phyloP scores from a whole-genome alignment of 1,140 invertebrate genomes.

The Drosophila ironensis region DNA sequence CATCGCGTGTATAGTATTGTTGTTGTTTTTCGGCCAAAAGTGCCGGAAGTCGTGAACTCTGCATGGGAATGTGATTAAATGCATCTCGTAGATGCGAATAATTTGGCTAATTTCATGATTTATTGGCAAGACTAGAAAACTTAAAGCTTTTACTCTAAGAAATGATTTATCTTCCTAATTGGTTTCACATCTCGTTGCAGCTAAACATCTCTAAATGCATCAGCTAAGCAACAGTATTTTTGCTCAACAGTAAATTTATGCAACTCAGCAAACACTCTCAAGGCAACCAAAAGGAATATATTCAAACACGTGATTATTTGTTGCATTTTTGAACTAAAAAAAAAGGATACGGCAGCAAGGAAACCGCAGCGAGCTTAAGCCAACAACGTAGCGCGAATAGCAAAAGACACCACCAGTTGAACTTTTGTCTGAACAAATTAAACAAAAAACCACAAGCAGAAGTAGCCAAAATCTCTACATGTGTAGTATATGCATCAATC shows the following conservation, averaged over 20 bases:
- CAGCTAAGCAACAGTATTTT: slow-evolving; percentile 75
- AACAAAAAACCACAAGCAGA: slow-evolving; percentile 17
- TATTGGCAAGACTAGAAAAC: slow-evolving; percentile 35
- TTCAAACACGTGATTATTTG: slow-evolving; percentile 57
- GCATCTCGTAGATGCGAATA: slow-evolving; percentile 51
- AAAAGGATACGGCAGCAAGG: slow-evolving; percentile 15
- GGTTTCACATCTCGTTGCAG: slow-evolving; percentile 55
- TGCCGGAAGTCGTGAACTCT: slow-evolving; percentile 63
- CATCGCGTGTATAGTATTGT: no score
- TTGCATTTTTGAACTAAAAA: slow-evolving; percentile 59
- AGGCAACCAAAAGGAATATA: slow-evolving; percentile 30
- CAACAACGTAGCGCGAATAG: slow-evolving; percentile 74
- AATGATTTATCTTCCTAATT: slow-evolving; percentile 25
- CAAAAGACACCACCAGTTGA: slow-evolving; percentile 79
- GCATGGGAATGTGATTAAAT: slow-evolving; percentile 67
- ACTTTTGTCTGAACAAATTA: slow-evolving; percentile 58
- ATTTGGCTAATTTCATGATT: slow-evolving; percentile 66
- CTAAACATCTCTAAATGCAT: slow-evolving; percentile 23
- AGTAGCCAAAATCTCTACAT: slow-evolving; percentile 68
- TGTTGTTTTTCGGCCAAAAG: slow-evolving; percentile 32
- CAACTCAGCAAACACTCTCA: slow-evolving; percentile 34
- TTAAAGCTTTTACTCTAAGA: neutral
- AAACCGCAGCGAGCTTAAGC: slow-evolving; percentile 38
- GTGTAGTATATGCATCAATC: slow-evolving; percentile 51
- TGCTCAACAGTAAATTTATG: slow-evolving; percentile 65